Conservation (phyloP, 2,113 vertebrate genomes). For the Sorex araneus region DNA sequence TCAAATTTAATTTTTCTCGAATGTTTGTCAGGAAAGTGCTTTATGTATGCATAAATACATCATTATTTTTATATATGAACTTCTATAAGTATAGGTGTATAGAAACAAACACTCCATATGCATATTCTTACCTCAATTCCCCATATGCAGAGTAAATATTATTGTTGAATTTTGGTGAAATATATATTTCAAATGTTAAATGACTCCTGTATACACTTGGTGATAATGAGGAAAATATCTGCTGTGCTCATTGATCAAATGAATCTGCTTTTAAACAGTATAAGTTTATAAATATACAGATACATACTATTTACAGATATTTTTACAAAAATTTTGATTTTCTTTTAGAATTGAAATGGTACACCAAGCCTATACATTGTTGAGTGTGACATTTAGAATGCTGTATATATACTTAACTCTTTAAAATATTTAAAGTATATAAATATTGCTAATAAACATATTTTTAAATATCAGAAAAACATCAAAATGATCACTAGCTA, state of each 20-base stretch:
- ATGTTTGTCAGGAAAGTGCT: neutral
- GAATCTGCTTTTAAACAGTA: neutral
- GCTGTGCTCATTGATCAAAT: neutral
- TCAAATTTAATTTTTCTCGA: neutral
- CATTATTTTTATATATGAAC: neutral
- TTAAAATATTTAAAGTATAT: neutral
- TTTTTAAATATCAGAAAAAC: neutral
- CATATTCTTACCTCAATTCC: neutral
- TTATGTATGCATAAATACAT: neutral
- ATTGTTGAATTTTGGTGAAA: neutral
- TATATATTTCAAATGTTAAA: neutral
- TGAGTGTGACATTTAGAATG: neutral
- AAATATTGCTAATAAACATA: neutral
- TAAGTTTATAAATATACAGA: neutral
- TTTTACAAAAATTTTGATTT: slow-evolving; percentile 17
- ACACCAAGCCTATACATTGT: neutral
- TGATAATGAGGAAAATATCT: neutral
- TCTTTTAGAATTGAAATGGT: neutral
- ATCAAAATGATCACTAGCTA: neutral
- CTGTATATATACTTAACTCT: neutral
- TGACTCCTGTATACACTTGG: neutral
- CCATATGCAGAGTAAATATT: neutral
- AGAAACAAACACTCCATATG: neutral
- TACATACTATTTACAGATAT: neutral
- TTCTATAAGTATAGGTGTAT: neutral